phyloP scores from a whole-genome alignment of 2,888 invertebrate genomes.

The Polydrusus cervinus region DNA sequence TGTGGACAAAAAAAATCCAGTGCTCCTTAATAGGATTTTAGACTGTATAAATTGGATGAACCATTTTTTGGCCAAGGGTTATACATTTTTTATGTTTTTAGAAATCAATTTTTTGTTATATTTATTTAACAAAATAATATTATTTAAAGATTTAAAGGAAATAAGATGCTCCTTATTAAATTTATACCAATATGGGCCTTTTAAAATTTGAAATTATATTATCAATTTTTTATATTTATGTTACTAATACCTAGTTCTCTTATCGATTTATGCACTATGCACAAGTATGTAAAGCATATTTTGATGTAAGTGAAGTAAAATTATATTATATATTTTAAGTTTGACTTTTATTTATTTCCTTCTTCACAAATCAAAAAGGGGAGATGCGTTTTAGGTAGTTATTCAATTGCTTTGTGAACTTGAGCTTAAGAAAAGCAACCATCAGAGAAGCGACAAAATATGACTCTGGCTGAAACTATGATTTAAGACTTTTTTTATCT shows the following conservation, averaged over 20 bases:
- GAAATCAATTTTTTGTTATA: slow-evolving; percentile 11
- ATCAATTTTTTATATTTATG: slow-evolving; percentile 53
- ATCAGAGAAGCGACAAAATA: too few relatives aligned
- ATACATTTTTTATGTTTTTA: too few relatives aligned
- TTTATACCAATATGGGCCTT: slow-evolving; percentile 8
- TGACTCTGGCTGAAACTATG: too few relatives aligned
- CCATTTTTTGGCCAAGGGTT: too few relatives aligned
- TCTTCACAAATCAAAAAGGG: not conserved
- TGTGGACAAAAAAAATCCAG: too few relatives aligned
- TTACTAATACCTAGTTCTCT: slow-evolving; percentile 68
- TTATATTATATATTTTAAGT: slow-evolving; percentile 44
- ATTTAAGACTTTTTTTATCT: too few relatives aligned
- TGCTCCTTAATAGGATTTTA: too few relatives aligned
- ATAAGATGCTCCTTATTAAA: not conserved
- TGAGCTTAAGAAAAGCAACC: too few relatives aligned
- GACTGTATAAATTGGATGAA: too few relatives aligned
- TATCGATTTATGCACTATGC: slow-evolving; percentile 64
- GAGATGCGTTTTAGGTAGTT: too few relatives aligned
- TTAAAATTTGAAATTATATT: slow-evolving; percentile 30
- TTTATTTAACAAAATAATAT: not conserved
- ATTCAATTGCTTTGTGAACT: too few relatives aligned
- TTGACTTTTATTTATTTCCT: not conserved
- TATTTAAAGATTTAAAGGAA: slow-evolving; percentile 3
- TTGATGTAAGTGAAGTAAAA: slow-evolving; percentile 47
- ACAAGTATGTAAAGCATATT: slow-evolving; percentile 69